Base-by-base conservation (phyloP, 2,888 invertebrate genomes). In the Octonoba sinensis region DNA sequence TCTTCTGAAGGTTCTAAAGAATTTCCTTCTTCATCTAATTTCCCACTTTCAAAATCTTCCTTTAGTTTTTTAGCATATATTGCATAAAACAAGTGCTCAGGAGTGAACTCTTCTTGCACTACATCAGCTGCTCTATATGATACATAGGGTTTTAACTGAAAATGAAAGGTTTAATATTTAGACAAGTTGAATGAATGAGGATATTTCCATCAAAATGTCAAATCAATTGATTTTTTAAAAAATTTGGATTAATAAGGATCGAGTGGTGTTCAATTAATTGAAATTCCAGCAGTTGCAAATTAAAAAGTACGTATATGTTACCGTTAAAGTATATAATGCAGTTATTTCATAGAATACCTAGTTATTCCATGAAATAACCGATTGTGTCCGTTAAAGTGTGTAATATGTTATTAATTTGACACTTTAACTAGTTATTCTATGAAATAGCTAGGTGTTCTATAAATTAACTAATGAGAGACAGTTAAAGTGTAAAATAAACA, bases 81-180 rank as follows among this genome's bases (percentile, higher is more conserved):
- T 18, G 73, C 73, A 73, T 82, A 78, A 56, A 85, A 86, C 46
- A 86, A 77, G 60, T 84, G 93, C 87, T 94, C 88, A 0, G 96
- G 91, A 0, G 96, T 96, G 86, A 96, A 96, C 89, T 94, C 93
- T 0, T 92, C 91, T 87, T 96, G 95, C 15, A 91, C 88, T 0
- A 96, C 92, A 77, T 95, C 93, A 3, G 92, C 91, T 0, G 92
- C 91, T 88, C 92, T 92, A 88, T 98, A 99, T 0, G 97, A 95
- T 0, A 99, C 98, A 87, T 99, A 99, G 0, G 99, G 96, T 88
- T 96, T 96, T 22, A 99, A 89, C 89, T 92, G 88, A 90, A 84
- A 86, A 79, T 85, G 85, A 85, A 71, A 18, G 20, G 13, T 49
- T 54, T 8, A 20, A 0, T n/a, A 18, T 54, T 54, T 18, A 54